These are phyloP conservation scores for Tineola bisselliella DNA, from an alignment of 2,888 invertebrate species.

Conservation along the genomic window DNA sequence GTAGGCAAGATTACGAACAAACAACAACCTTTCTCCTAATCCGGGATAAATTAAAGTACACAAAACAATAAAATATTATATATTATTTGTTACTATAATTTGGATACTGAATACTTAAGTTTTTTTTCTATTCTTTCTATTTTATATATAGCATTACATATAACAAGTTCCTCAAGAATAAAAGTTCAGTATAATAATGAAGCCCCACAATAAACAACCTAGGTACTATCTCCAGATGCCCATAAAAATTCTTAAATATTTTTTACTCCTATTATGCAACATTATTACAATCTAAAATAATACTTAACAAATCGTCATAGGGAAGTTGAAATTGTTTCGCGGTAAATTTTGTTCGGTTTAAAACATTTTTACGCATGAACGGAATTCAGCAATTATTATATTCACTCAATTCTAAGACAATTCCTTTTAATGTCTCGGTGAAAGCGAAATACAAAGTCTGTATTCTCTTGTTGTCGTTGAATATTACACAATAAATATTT, in stretches of 20 bases:
- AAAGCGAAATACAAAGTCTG: background rate
- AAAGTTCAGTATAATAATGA: no score
- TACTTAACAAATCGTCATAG: background rate
- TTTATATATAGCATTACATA: no score
- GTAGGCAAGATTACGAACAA: conserved; percentile 6
- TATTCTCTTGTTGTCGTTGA: background rate
- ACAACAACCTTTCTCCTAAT: background rate
- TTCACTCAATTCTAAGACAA: conserved; percentile 3
- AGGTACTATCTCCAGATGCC: no score
- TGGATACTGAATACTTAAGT: no score
- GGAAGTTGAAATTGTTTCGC: background rate
- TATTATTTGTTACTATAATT: no score
- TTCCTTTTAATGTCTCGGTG: background rate
- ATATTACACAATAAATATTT: background rate
- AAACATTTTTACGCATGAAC: background rate
- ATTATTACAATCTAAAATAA: no score
- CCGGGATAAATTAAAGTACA: background rate
- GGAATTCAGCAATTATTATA: conserved; percentile 6
- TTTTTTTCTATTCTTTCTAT: no score
- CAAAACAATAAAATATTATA: background rate
- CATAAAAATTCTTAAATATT: background rate
- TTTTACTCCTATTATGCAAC: no score
- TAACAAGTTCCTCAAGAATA: no score
- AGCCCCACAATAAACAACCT: no score
- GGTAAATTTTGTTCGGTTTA: background rate